phyloP scores from a whole-genome alignment of 2,113 vertebrate species.

The Chrysochloris asiatica region DNA sequence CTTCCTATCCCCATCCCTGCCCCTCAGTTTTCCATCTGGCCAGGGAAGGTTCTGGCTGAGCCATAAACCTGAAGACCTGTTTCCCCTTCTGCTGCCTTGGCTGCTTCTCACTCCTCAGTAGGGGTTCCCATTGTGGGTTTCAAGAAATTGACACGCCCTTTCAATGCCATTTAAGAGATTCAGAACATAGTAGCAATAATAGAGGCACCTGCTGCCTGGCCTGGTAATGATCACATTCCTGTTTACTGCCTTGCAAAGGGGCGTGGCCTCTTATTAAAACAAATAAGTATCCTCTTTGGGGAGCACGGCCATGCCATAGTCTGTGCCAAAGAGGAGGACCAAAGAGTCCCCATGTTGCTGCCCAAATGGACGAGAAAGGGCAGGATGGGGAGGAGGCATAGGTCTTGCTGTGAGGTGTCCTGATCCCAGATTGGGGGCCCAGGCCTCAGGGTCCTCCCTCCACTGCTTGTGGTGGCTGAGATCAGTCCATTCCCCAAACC shows the following conservation, averaged over 20 bases:
- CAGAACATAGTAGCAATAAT: conserved; percentile 39
- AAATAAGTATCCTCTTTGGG: neutral
- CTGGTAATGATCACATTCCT: conserved; percentile 71
- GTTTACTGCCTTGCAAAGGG: conserved; percentile 65
- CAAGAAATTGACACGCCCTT: conserved; percentile 64
- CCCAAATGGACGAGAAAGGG: neutral
- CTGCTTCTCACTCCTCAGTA: neutral
- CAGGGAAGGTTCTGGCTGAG: conserved; percentile 46
- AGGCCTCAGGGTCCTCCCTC: neutral
- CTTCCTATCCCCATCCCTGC: neutral
- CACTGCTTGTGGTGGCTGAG: neutral
- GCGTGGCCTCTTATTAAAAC: neutral
- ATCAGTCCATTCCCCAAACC: neutral
- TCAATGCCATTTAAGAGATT: conserved; percentile 66
- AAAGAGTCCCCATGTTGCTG: neutral
- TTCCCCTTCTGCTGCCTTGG: neutral
- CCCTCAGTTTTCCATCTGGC: neutral
- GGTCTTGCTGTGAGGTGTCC: no score
- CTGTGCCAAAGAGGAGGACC: neutral
- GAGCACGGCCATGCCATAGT: neutral
- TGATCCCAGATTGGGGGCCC: neutral
- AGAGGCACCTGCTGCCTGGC: conserved; percentile 57
- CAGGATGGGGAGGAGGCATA: neutral
- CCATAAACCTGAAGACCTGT: conserved; percentile 30
- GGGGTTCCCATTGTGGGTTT: conserved; percentile 51